A percentile compares a stretch with the other conserved stretches of the same genome.
Evolutionary conservation across 2,797 vertebrate species (phyloP).

Genomic region (Gambusia yucatana): DNA sequence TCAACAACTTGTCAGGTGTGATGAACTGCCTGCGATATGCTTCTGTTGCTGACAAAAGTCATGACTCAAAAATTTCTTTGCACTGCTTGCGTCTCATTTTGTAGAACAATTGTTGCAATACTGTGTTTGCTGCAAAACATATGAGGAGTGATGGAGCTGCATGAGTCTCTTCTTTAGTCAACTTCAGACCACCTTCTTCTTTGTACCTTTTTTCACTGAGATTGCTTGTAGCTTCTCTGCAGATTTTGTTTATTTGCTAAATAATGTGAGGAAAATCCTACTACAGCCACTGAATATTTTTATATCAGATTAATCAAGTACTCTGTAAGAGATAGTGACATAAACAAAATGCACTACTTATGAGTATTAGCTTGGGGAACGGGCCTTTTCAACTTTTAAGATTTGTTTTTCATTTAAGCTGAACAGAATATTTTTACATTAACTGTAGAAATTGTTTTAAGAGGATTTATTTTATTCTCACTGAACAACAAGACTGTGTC

Average conservation of each 20-base stretch:
- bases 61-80: constrained; percentile 9
- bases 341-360: not conserved
- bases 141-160: constrained; percentile 9
- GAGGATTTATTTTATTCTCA: not conserved
- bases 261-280: not conserved
- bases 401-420: not conserved
- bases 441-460: not conserved
- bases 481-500: not conserved
- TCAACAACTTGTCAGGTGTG: constrained; percentile 17
- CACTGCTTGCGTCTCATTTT: constrained; percentile 20
- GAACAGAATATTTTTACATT: not conserved
- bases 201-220: not conserved
- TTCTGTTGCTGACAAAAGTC: constrained; percentile 26
- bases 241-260: not conserved
- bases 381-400: not conserved
- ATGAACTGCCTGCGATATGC: constrained; percentile 12
- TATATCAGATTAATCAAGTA: not conserved
- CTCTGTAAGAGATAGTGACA: not conserved
- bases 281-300: not conserved
- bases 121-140: not conserved
- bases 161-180: constrained; percentile 12
- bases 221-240: not conserved
- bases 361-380: not conserved
- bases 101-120: not conserved
- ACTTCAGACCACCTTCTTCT: not conserved